These are phyloP conservation scores for Cnemophilus loriae DNA, from an alignment of 2,113 vertebrate genomes.

Conservation along the genomic window DNA sequence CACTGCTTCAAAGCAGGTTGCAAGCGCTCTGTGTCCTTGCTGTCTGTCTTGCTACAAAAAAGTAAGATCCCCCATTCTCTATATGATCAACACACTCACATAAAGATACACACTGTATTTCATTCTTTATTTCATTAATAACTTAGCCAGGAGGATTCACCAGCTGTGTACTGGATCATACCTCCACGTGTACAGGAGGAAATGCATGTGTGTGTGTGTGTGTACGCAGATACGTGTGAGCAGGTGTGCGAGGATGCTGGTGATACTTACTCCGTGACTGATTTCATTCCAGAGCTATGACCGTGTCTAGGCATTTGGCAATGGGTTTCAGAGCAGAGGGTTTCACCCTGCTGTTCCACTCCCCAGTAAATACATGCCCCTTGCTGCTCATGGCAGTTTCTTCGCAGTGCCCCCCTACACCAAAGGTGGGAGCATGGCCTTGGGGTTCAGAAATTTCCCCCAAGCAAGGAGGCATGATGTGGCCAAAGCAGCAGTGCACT, in stretches of 20 bases:
- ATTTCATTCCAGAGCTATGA: not conserved
- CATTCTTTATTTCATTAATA: too few relatives aligned
- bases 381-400: not conserved
- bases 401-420: accelerated
- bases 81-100: not conserved
- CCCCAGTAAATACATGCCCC: not conserved
- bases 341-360: not conserved
- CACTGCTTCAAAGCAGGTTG: not conserved
- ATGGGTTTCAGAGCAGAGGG: not conserved
- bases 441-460: not conserved
- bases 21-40: not conserved
- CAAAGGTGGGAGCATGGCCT: not conserved
- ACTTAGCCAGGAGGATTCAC: not conserved
- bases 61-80: not conserved
- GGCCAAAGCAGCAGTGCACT: not conserved
- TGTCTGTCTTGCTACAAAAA: not conserved
- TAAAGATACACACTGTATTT: not conserved
- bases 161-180: not conserved
- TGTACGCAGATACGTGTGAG: not conserved
- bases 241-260: not conserved
- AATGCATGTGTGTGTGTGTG: not conserved
- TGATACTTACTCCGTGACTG: not conserved
- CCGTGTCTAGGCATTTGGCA: not conserved
- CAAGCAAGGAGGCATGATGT: accelerated
- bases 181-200: not conserved